These are phyloP conservation scores for Chiloscyllium plagiosum DNA, from an alignment of 2,113 vertebrate species.

Conservation along the genomic window DNA sequence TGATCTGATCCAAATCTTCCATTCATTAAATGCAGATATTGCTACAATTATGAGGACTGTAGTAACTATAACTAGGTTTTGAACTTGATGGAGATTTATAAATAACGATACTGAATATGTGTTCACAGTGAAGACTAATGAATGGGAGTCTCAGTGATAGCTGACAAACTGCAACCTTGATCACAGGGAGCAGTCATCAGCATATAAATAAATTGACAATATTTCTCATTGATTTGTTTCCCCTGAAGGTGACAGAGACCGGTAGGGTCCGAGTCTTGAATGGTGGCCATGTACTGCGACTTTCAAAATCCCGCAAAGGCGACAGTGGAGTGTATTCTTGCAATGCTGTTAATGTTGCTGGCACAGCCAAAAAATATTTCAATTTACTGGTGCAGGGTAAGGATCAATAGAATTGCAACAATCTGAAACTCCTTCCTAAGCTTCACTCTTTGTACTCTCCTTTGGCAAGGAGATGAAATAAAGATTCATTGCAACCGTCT, in stretches of 20 bases:
- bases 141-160: neutral
- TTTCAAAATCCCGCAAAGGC: slow-evolving; percentile 59
- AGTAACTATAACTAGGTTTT: neutral
- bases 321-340: slow-evolving; percentile 69
- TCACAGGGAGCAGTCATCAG: neutral
- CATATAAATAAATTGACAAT: neutral
- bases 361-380: slow-evolving; percentile 56
- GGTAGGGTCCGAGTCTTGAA: slow-evolving; percentile 57
- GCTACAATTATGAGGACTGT: neutral
- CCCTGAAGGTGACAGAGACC: slow-evolving; percentile 53
- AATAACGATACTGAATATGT: neutral
- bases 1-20: neutral
- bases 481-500: neutral
- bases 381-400: slow-evolving; percentile 68
- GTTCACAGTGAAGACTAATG: neutral
- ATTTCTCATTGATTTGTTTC: neutral
- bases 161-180: too few relatives aligned
- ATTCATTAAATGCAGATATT: neutral
- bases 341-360: slow-evolving; percentile 63
- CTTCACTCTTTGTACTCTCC: neutral
- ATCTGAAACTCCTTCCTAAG: neutral
- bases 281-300: slow-evolving; percentile 58
- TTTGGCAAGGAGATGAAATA: neutral
- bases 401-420: neutral
- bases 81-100: neutral